Conservation (phyloP, 2,797 vertebrate genomes). For the Smutsia temminckii region DNA sequence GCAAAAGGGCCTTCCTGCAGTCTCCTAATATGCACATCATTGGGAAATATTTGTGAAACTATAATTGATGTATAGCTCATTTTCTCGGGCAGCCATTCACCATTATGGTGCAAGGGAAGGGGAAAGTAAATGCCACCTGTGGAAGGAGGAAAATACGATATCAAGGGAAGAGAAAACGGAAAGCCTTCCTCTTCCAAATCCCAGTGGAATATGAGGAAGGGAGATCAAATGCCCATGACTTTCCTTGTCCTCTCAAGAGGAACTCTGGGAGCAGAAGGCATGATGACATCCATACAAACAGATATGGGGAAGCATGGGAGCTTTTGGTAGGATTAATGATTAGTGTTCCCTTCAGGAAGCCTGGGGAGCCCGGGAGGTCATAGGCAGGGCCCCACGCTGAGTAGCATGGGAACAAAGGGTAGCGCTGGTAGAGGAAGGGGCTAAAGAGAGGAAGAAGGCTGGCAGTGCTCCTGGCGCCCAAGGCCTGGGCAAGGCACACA, state of each 20-base stretch:
- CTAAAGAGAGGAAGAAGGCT: neutral
- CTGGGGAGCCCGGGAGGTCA: neutral
- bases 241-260: neutral
- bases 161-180: neutral
- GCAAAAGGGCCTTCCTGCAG: neutral
- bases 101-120: neutral
- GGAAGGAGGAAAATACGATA: neutral
- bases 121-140: neutral
- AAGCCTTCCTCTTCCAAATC: neutral
- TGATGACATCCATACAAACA: neutral
- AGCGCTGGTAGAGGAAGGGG: neutral
- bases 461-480: neutral
- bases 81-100: neutral
- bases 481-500: neutral
- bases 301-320: neutral
- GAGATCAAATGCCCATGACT: neutral
- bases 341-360: neutral
- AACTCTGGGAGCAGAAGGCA: neutral
- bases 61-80: neutral
- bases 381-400: neutral
- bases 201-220: neutral
- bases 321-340: too few species aligned
- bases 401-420: neutral
- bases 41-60: neutral
- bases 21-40: neutral